These are phyloP conservation scores for Bombyx huttoni DNA, from an alignment of 2,888 invertebrate species.

Conservation along the genomic window DNA sequence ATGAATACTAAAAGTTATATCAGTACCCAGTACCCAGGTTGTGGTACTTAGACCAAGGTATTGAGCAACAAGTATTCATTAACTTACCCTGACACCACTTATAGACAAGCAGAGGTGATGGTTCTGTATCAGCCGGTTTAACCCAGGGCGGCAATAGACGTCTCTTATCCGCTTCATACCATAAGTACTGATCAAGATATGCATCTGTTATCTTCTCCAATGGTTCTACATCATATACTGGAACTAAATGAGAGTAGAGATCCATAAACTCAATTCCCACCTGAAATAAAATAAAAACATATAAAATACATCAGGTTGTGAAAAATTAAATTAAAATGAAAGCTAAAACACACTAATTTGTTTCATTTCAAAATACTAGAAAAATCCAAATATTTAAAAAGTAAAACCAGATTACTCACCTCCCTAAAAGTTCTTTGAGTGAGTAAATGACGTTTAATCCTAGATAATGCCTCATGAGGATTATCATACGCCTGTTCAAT, in stretches of 20 bases:
- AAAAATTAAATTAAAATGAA: too few species aligned
- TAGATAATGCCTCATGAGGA: conserved; percentile 98
- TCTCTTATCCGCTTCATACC: conserved; percentile 99
- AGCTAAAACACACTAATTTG: too few species aligned
- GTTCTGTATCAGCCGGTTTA: conserved; percentile 98
- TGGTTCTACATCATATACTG: conserved; percentile 99
- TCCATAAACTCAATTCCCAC: conserved; percentile 99
- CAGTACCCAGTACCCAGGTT: too few species aligned
- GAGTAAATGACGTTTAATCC: conserved; percentile 98
- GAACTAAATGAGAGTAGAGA: conserved; percentile 97
- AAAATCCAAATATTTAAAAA: too few species aligned
- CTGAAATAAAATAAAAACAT: conserved; percentile 36
- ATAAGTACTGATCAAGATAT: conserved; percentile 98
- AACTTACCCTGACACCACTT: conserved; percentile 97
- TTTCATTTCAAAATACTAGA: too few species aligned
- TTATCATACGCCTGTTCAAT: conserved; percentile 99
- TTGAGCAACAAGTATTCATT: background rate
- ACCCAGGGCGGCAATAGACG: conserved; percentile 98
- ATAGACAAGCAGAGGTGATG: conserved; percentile 91
- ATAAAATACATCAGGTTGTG: too few species aligned
- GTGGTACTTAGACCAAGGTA: background rate
- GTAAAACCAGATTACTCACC: conserved; percentile 51
- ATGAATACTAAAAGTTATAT: too few species aligned
- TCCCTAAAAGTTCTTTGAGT: conserved; percentile 99
- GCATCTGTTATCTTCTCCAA: conserved; percentile 99